phyloP scores from a whole-genome alignment of 2,797 vertebrate species.

The Valencia hispanica region DNA sequence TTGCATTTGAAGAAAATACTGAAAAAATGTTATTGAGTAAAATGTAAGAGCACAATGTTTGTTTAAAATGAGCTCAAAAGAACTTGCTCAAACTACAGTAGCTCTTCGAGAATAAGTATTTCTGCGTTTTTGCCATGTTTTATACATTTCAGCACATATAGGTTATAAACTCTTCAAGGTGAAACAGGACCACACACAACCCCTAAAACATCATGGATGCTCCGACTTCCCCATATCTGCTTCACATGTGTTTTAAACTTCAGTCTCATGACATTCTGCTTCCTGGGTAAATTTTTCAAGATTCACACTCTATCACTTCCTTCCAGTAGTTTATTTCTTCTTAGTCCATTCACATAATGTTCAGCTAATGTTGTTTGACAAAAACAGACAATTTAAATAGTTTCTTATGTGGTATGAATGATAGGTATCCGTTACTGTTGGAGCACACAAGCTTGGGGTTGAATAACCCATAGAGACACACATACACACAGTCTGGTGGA shows the following conservation, averaged over 20 bases:
- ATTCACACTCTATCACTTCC: conserved; percentile 12
- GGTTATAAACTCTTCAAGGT: not conserved
- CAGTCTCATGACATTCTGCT: not conserved
- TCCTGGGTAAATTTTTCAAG: conserved; percentile 3
- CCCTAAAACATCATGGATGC: conserved; percentile 1
- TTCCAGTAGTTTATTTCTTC: not conserved
- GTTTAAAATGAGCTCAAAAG: not conserved
- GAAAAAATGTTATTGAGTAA: too few relatives aligned
- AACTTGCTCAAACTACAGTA: not conserved
- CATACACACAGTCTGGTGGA: conserved; percentile 64
- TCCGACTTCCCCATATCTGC: not conserved
- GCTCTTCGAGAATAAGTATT: not conserved
- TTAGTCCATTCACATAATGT: conserved; percentile 24
- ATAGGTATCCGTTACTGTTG: conserved; percentile 78
- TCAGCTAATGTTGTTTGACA: conserved; percentile 35
- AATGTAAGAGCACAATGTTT: not conserved
- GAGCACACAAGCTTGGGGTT: conserved; percentile 46
- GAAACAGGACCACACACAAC: conserved; percentile 42
- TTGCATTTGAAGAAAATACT: not conserved
- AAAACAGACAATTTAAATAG: conserved; percentile 65
- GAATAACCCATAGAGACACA: conserved; percentile 47
- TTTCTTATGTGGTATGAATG: conserved; percentile 73
- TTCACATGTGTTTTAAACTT: not conserved
- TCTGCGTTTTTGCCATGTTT: not conserved
- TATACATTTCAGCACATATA: not conserved